Evolutionary conservation across 2,113 vertebrate species (phyloP).

Genomic region (Poeciliopsis turrubarensis): DNA sequence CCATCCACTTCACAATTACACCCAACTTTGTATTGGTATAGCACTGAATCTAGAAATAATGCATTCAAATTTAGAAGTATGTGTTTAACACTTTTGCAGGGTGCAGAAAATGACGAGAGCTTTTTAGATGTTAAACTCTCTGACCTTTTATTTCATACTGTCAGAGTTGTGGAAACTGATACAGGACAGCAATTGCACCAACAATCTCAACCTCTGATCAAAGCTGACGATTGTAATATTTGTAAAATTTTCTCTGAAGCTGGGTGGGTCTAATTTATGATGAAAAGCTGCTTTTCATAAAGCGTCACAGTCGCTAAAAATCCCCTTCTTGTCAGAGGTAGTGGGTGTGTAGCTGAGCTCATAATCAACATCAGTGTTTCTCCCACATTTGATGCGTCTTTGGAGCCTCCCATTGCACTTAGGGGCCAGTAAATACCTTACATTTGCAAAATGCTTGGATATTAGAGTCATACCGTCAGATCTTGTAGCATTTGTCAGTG

Average conservation of each 20-base stretch:
- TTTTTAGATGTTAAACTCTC: no score
- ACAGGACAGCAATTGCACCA: neutral
- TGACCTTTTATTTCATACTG: no score
- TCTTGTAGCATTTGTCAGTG: slow-evolving; percentile 1
- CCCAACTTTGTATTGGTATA: no score
- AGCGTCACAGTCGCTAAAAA: slow-evolving; percentile 10
- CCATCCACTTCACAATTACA: no score
- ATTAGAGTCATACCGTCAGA: slow-evolving; percentile 33
- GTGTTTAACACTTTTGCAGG: no score
- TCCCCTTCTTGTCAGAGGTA: slow-evolving; percentile 2
- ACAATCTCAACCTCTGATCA: neutral
- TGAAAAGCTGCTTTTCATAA: slow-evolving; percentile 21
- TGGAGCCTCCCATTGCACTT: slow-evolving; percentile 16
- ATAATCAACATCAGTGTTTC: slow-evolving; percentile 9
- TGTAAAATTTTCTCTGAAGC: slow-evolving; percentile 15
- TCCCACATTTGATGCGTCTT: slow-evolving; percentile 9
- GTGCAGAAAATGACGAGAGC: no score
- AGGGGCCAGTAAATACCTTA: slow-evolving; percentile 25
- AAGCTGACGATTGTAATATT: neutral
- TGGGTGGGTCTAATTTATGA: slow-evolving; percentile 46
- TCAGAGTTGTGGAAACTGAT: no score
- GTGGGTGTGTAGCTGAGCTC: neutral
- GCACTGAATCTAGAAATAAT: no score
- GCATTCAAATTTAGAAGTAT: no score
- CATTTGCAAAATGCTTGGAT: slow-evolving; percentile 22